Conservation (phyloP, 2,797 vertebrate genomes). For the Myotis myotis region DNA sequence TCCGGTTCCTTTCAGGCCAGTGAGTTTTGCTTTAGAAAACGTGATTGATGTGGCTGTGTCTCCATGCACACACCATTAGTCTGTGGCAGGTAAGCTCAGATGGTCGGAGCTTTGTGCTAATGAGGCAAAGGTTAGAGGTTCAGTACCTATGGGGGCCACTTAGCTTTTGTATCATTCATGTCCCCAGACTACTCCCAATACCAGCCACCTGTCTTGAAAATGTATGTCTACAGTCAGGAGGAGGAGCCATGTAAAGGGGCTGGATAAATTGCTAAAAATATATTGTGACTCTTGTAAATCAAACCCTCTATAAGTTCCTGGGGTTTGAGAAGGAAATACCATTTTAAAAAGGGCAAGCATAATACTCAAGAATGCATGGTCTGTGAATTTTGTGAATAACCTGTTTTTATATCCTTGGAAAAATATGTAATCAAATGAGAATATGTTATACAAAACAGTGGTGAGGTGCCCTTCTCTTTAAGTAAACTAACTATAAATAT, state of each 20-base stretch:
- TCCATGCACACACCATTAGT: constrained; percentile 59
- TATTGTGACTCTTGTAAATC: not conserved
- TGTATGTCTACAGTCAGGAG: not conserved
- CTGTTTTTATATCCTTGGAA: not conserved
- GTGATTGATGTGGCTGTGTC: constrained; percentile 64
- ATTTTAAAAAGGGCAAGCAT: not conserved
- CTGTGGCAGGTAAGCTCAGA: constrained; percentile 65
- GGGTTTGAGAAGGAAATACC: not conserved
- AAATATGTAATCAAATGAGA: not conserved
- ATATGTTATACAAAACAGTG: not conserved
- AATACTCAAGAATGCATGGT: not conserved
- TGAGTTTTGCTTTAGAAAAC: constrained; percentile 34
- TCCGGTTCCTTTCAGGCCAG: not conserved
- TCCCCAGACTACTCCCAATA: constrained; percentile 47
- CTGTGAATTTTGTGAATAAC: not conserved
- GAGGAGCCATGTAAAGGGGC: constrained; percentile 5
- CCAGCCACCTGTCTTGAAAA: constrained; percentile 65
- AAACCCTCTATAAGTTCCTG: not conserved
- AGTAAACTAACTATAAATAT: not conserved
- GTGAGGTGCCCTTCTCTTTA: not conserved
- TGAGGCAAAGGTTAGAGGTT: constrained; percentile 69
- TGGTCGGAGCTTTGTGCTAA: constrained; percentile 62
- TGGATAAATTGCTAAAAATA: not conserved
- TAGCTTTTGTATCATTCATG: constrained; percentile 59
- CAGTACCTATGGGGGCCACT: constrained; percentile 71